Evolutionary conservation across 2,797 vertebrate species (phyloP).

Genomic region (Pagetopsis macropterus): DNA sequence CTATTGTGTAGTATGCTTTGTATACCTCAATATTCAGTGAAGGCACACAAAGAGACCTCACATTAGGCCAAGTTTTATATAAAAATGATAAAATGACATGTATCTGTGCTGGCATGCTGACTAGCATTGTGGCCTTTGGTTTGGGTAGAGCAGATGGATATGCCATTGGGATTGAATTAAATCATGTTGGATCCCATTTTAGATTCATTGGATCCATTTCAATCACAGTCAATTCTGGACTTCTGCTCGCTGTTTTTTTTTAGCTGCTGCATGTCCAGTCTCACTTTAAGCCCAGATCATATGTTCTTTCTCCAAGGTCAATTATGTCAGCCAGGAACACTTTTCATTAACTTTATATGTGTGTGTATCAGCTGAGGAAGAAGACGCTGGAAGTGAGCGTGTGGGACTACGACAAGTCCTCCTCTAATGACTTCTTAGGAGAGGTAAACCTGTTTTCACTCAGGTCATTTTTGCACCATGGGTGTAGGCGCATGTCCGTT

Average conservation of each 20-base stretch:
- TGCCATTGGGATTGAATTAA: conserved; percentile 48
- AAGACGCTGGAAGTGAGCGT: conserved; percentile 98
- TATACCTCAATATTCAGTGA: background rate
- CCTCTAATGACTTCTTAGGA: conserved; percentile 97
- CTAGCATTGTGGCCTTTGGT: conserved; percentile 17
- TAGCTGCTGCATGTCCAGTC: conserved; percentile 14
- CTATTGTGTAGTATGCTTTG: background rate
- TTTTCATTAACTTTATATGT: conserved; percentile 31
- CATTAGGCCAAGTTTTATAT: background rate
- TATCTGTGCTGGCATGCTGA: conserved; percentile 23
- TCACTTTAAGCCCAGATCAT: conserved; percentile 20
- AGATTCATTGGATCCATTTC: conserved; percentile 37
- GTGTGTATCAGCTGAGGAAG: conserved; percentile 91
- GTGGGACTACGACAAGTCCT: conserved; percentile 98
- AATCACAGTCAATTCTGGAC: conserved; percentile 24
- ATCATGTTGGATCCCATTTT: conserved; percentile 46
- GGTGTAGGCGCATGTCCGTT: background rate
- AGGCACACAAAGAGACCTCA: background rate
- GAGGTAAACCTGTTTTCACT: conserved; percentile 85
- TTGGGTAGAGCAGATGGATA: conserved; percentile 52
- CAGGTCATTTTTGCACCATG: background rate
- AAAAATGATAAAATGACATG: conserved; percentile 1
- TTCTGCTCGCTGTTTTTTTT: conserved; percentile 15
- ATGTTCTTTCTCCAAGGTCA: conserved; percentile 3
- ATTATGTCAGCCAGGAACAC: background rate